Percentiles rank a stretch among this genome's conserved stretches.
Evolutionary conservation across 2,797 vertebrate genomes (phyloP).

Genomic region (Rhinogobio ventralis): DNA sequence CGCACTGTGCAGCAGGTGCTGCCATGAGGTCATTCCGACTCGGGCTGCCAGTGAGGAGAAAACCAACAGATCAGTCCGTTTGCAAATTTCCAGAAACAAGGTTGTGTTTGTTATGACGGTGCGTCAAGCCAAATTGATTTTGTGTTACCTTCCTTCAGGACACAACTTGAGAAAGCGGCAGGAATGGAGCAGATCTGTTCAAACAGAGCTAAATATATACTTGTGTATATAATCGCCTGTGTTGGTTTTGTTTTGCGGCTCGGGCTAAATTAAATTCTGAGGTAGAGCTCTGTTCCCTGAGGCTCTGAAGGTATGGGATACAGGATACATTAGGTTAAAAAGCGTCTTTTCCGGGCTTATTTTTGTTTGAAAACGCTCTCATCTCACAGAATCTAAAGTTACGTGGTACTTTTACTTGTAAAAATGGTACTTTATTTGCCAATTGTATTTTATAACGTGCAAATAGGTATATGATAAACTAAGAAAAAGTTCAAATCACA

Average conservation of each 20-base stretch:
- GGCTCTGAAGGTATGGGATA: slow-evolving; percentile 50
- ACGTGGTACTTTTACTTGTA: slow-evolving; percentile 34
- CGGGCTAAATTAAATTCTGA: slow-evolving; percentile 61
- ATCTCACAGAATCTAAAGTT: slow-evolving; percentile 36
- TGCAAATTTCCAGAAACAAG: slow-evolving; percentile 82
- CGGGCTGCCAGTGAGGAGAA: slow-evolving; percentile 78
- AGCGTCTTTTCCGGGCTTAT: slow-evolving; percentile 39
- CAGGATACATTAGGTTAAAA: slow-evolving; percentile 55
- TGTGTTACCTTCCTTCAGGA: slow-evolving; percentile 38
- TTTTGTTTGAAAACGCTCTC: slow-evolving; percentile 54
- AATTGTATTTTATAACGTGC: slow-evolving; percentile 35
- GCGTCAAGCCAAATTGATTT: slow-evolving; percentile 63
- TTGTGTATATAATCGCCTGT: slow-evolving; percentile 54
- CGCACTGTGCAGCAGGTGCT: slow-evolving; percentile 92
- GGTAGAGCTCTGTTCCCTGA: slow-evolving; percentile 51
- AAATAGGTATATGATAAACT: slow-evolving; percentile 49
- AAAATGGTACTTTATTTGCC: slow-evolving; percentile 11
- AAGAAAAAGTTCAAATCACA: slow-evolving; percentile 7
- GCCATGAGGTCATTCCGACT: slow-evolving; percentile 87
- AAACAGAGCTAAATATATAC: slow-evolving; percentile 56
- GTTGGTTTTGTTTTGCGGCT: slow-evolving; percentile 60
- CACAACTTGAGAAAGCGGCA: slow-evolving; percentile 55
- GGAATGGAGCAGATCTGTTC: slow-evolving; percentile 52
- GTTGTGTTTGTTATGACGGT: slow-evolving; percentile 81
- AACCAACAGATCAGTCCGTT: slow-evolving; percentile 78